phyloP scores from a whole-genome alignment of 2,888 invertebrate genomes.

The Eristalis arbustorum region DNA sequence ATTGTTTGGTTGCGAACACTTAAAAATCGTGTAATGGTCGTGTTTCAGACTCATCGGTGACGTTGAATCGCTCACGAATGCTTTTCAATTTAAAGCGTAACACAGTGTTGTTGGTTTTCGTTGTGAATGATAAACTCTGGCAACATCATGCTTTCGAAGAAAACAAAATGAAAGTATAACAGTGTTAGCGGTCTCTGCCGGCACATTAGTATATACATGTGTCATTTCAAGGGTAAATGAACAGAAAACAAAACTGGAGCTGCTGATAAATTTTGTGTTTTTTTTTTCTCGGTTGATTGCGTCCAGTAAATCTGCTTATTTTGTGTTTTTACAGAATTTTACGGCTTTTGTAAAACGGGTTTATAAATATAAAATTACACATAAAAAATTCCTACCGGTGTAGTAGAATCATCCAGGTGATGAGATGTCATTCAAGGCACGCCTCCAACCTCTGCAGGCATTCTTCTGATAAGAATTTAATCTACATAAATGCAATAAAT shows the following conservation, averaged over 20 bases:
- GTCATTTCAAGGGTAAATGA: constrained; percentile 58
- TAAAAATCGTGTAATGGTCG: constrained; percentile 32
- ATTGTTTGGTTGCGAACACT: not conserved
- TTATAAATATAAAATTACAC: too few relatives aligned
- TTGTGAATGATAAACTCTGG: not conserved
- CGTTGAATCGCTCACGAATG: constrained; percentile 47
- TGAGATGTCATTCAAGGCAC: too few relatives aligned
- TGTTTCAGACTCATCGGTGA: constrained; percentile 44
- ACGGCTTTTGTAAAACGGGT: not conserved
- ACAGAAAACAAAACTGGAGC: constrained; percentile 3
- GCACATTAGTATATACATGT: not conserved
- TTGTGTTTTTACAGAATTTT: not conserved
- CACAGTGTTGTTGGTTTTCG: too few relatives aligned
- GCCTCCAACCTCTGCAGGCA: too few relatives aligned
- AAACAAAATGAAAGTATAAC: not conserved
- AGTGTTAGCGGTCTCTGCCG: not conserved
- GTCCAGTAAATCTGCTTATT: too few relatives aligned
- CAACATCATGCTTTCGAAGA: not conserved
- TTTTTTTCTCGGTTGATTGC: not conserved
- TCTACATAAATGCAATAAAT: too few relatives aligned
- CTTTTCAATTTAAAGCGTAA: not conserved
- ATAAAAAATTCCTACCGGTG: not conserved
- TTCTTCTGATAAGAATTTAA: too few relatives aligned
- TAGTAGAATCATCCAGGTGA: not conserved
- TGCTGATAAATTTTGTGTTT: not conserved